Percentiles rank a stretch among this genome's conserved stretches.
Conservation (phyloP, 92 coral and sea anemone genomes). For the Zoanthus solanderi region DNA sequence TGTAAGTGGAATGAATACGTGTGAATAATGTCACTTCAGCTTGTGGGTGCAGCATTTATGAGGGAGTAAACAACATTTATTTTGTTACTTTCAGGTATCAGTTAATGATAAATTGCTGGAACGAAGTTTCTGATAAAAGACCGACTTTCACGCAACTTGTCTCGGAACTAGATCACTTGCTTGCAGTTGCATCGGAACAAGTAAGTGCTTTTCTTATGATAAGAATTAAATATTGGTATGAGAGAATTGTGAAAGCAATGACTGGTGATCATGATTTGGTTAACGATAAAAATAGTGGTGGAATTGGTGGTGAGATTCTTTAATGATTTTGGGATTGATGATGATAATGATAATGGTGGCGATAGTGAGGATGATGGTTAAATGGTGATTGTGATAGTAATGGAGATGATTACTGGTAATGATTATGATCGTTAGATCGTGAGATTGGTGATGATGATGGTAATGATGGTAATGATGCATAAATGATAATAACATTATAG, state of each 20-base stretch:
- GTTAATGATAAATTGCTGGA: constrained; percentile 77
- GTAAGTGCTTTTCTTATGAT: constrained; percentile 41
- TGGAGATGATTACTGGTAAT: too few species aligned
- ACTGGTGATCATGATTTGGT: not conserved
- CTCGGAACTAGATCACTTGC: constrained; percentile 74
- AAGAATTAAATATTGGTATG: too few species aligned
- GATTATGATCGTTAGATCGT: too few species aligned
- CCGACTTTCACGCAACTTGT: constrained; percentile 88
- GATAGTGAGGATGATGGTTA: not conserved
- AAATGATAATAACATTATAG: too few species aligned
- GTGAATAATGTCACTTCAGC: too few species aligned
- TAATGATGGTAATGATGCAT: not conserved
- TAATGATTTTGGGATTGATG: not conserved
- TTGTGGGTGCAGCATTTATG: too few species aligned
- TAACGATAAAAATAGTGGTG: not conserved
- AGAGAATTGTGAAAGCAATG: not conserved
- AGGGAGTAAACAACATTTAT: too few species aligned
- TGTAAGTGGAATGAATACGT: constrained; percentile 68
- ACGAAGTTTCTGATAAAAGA: constrained; percentile 78
- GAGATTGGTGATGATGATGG: not conserved
- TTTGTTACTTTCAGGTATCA: constrained; percentile 5
- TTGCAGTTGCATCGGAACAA: constrained; percentile 80
- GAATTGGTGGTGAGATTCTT: too few species aligned
- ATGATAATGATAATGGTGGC: not conserved
- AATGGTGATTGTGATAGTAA: not conserved